These are phyloP conservation scores for Hetaerina americana DNA, from an alignment of 1,140 invertebrate genomes.

Conservation along the genomic window DNA sequence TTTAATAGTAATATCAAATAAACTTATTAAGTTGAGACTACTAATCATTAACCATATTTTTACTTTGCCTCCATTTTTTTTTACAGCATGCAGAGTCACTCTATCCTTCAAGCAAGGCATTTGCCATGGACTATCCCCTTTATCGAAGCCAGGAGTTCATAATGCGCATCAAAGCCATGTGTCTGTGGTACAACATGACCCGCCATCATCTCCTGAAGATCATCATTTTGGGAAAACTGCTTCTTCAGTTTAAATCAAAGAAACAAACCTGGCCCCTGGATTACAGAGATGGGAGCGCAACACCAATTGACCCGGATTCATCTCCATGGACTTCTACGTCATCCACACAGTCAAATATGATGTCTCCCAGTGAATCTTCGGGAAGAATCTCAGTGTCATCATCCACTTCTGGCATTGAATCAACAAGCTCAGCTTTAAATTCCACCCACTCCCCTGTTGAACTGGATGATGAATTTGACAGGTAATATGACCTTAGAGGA, in stretches of 20 bases:
- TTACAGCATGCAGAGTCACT: slow-evolving; percentile 47
- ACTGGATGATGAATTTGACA: background rate
- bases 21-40: no score
- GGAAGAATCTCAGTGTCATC: no score
- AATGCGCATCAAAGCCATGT: slow-evolving; percentile 59
- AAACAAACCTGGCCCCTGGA: background rate
- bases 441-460: background rate
- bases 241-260: slow-evolving; percentile 23
- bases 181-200: slow-evolving; percentile 82
- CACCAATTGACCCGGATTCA: background rate
- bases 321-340: background rate
- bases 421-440: background rate
- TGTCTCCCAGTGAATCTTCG: background rate
- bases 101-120: slow-evolving; percentile 71
- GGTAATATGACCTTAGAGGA: background rate
- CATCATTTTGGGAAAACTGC: slow-evolving; percentile 58
- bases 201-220: slow-evolving; percentile 68
- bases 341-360: background rate
- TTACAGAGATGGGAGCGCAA: background rate
- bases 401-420: background rate
- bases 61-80: no score
- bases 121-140: slow-evolving; percentile 55
- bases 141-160: slow-evolving; percentile 53
- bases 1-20: no score
- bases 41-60: no score